A percentile compares a stretch with the other conserved stretches of the same genome.
Conservation (phyloP, 2,113 vertebrate genomes). For the Thunnus thynnus region DNA sequence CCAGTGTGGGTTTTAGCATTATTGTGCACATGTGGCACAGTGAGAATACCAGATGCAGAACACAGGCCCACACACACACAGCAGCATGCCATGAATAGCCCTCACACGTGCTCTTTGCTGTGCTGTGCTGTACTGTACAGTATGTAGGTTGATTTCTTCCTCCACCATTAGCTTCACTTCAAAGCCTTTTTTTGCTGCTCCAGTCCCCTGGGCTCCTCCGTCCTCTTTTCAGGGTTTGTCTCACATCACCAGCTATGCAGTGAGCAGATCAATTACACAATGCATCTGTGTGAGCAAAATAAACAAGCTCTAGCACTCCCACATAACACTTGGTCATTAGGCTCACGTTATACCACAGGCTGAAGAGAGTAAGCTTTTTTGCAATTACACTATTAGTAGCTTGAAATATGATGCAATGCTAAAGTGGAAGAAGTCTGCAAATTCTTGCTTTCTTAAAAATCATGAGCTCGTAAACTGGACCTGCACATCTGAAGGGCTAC, state of each 20-base stretch:
- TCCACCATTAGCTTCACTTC: slow-evolving; percentile 65
- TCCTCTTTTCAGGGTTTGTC: slow-evolving; percentile 61
- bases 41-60: slow-evolving; percentile 17
- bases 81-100: slow-evolving; percentile 53
- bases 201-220: slow-evolving; percentile 44
- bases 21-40: not conserved
- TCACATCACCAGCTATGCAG: slow-evolving; percentile 35
- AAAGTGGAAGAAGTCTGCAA: not conserved
- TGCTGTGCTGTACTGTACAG: slow-evolving; percentile 27
- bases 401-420: not conserved
- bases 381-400: not conserved
- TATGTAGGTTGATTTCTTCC: slow-evolving; percentile 71
- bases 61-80: slow-evolving; percentile 20
- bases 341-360: not conserved
- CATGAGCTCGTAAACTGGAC: not conserved
- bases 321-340: slow-evolving; percentile 19
- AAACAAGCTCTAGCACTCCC: slow-evolving; percentile 32
- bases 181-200: slow-evolving; percentile 52
- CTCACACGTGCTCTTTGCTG: slow-evolving; percentile 29
- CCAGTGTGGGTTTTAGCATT: not conserved
- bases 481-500: not conserved
- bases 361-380: not conserved
- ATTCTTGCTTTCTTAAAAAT: not conserved
- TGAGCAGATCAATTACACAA: slow-evolving; percentile 49
- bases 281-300: slow-evolving; percentile 31